These are phyloP conservation scores for Malachius bipustulatus DNA, from an alignment of 2,888 invertebrate genomes.

Conservation along the genomic window DNA sequence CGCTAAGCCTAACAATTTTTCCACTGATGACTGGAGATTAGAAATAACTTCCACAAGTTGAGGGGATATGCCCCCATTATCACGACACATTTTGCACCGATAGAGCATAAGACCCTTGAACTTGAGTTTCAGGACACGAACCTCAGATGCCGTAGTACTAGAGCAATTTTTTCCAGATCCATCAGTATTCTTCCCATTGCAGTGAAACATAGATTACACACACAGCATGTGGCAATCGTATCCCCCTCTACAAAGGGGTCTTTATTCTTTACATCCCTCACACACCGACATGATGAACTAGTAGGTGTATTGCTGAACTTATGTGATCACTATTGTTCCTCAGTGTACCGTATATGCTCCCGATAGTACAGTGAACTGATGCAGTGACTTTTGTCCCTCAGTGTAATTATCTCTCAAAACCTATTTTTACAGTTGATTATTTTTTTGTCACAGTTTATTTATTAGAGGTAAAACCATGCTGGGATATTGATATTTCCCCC, in stretches of 20 bases:
- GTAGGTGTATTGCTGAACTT: no score
- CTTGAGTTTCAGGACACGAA: constrained; percentile 7
- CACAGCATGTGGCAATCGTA: constrained; percentile 2
- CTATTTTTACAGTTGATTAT: no score
- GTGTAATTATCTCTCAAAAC: no score
- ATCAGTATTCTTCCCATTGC: not conserved
- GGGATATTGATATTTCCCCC: no score
- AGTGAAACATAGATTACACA: constrained; percentile 6
- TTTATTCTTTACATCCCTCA: constrained; percentile 5
- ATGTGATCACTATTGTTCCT: no score
- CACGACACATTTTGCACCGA: no score
- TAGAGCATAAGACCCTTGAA: constrained; percentile 4
- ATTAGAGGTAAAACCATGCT: no score
- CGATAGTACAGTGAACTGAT: no score
- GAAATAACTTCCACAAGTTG: no score
- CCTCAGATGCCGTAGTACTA: constrained; percentile 3
- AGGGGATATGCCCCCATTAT: constrained; percentile 6
- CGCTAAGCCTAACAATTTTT: constrained; percentile 5
- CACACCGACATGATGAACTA: constrained; percentile 6
- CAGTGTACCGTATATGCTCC: no score
- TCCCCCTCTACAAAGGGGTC: constrained; percentile 4
- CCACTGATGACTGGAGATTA: constrained; percentile 5
- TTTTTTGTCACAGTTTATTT: no score
- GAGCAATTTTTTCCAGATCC: constrained; percentile 7
- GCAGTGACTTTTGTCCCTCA: no score